Evolutionary conservation across 2,113 vertebrate genomes (phyloP).

Genomic region (Seriola dumerili): DNA sequence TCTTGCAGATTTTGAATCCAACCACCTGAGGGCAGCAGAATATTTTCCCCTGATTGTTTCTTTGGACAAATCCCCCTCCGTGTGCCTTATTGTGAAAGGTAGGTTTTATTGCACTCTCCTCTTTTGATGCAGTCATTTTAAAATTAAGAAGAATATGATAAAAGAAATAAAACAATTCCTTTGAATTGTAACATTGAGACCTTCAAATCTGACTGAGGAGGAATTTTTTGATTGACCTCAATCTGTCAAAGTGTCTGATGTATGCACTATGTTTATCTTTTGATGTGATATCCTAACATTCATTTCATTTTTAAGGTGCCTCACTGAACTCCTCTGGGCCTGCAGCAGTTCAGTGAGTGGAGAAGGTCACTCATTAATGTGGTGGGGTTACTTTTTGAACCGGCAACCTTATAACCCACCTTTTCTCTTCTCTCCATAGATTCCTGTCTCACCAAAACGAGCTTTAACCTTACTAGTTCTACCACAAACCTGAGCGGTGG

Average conservation of each 20-base stretch:
- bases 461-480: neutral
- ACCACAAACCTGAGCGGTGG: neutral
- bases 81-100: neutral
- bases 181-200: neutral
- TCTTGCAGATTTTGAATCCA: neutral
- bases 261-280: neutral
- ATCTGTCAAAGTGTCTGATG: neutral
- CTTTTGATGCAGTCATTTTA: neutral
- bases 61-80: neutral
- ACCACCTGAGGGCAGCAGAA: conserved; percentile 51
- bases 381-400: neutral
- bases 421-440: neutral
- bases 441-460: neutral
- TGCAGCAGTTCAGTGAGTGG: neutral
- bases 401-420: too few relatives aligned
- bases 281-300: too few relatives aligned
- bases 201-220: neutral
- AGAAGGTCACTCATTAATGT: neutral
- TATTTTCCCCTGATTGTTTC: neutral
- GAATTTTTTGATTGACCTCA: neutral
- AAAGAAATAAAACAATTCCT: too few relatives aligned
- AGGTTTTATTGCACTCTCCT: neutral
- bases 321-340: neutral
- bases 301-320: too few relatives aligned
- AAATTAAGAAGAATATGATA: neutral